phyloP scores from a whole-genome alignment of 1,140 invertebrate genomes.

The Aleiodes sp. region DNA sequence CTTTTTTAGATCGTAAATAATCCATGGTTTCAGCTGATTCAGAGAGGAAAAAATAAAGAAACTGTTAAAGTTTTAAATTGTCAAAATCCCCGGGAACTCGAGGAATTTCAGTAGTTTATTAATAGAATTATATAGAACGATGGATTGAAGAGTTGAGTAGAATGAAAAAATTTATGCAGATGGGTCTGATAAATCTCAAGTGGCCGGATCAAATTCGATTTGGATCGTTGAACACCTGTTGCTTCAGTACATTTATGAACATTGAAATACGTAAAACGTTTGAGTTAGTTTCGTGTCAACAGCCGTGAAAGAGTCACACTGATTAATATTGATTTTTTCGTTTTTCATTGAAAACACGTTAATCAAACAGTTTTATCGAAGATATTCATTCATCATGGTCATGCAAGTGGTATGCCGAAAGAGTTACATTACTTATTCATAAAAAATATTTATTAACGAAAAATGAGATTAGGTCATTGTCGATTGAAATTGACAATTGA shows the following conservation, averaged over 20 bases:
- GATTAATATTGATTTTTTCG: background rate
- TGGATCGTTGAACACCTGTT: background rate
- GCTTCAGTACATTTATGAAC: background rate
- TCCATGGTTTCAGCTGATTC: too few relatives aligned
- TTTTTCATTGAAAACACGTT: background rate
- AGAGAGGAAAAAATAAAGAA: too few relatives aligned
- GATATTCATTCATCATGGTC: constrained; percentile 5
- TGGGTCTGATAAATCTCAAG: background rate
- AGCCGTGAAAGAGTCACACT: background rate
- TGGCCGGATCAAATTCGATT: background rate
- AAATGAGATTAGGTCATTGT: background rate
- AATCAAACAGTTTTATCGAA: background rate
- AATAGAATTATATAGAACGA: too few relatives aligned
- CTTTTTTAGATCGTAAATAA: too few relatives aligned
- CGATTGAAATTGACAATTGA: background rate
- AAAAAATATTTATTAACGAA: background rate
- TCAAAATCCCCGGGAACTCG: too few relatives aligned
- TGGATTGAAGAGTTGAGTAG: too few relatives aligned
- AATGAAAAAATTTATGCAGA: background rate
- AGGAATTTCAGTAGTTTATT: too few relatives aligned
- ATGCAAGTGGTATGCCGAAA: constrained; percentile 29
- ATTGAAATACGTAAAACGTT: background rate
- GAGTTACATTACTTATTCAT: background rate
- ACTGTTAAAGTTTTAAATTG: too few relatives aligned
- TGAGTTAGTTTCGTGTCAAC: constrained; percentile 4